phyloP scores from a whole-genome alignment of 2,888 invertebrate genomes.

The Polyploca ridens region DNA sequence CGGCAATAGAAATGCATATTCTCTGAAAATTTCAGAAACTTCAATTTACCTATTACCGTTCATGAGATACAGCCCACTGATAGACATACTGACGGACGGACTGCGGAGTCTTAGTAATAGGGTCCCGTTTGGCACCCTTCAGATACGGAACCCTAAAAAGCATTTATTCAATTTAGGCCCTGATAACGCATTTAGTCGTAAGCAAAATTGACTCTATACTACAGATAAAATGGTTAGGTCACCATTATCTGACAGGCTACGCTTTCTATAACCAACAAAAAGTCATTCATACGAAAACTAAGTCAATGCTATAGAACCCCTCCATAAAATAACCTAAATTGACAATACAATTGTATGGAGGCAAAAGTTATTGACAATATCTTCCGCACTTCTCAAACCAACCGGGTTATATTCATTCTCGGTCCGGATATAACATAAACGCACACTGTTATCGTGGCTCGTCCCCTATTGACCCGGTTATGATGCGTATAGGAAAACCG shows the following conservation, averaged over 20 bases:
- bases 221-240: too few species aligned
- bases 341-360: slow-evolving; percentile 9
- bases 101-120: too few species aligned
- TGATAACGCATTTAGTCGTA: too few species aligned
- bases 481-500: slow-evolving; percentile 11
- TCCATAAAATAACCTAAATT: background rate
- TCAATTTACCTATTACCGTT: too few species aligned
- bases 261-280: background rate
- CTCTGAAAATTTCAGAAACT: too few species aligned
- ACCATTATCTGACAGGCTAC: background rate
- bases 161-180: too few species aligned
- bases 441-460: slow-evolving; percentile 11
- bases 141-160: too few species aligned
- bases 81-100: too few species aligned
- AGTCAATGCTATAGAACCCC: background rate
- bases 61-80: too few species aligned
- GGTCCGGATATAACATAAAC: slow-evolving; percentile 15
- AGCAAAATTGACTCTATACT: too few species aligned
- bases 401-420: slow-evolving; percentile 12
- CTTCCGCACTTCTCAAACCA: slow-evolving; percentile 11
- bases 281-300: background rate
- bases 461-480: slow-evolving; percentile 16
- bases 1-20: too few species aligned
- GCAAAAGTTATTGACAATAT: slow-evolving; percentile 11
- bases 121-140: too few species aligned